Percentiles rank a stretch among this genome's conserved stretches.
Evolutionary conservation across 2,797 vertebrate species (phyloP).

Genomic region (Pseudopleuronectes americanus): DNA sequence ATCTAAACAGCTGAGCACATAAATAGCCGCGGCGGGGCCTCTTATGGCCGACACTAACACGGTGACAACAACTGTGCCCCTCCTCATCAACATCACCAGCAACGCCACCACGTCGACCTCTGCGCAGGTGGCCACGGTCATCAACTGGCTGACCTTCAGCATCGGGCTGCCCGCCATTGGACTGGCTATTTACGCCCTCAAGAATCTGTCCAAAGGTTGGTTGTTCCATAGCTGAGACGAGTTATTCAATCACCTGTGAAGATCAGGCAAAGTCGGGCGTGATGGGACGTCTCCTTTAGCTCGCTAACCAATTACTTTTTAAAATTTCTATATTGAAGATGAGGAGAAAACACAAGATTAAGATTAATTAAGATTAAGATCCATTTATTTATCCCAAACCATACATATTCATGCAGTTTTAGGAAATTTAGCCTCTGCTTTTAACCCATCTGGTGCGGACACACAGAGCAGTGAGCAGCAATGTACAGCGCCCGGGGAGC

Average conservation of each 20-base stretch:
- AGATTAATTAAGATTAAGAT: no score
- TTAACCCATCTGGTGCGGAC: no score
- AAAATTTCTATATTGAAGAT: no score
- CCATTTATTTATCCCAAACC: no score
- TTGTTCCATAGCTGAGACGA: not conserved
- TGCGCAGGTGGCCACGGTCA: constrained; percentile 47
- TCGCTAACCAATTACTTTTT: no score
- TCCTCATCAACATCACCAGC: not conserved
- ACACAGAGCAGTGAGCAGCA: no score
- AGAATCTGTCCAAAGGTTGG: constrained; percentile 73
- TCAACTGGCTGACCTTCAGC: constrained; percentile 70
- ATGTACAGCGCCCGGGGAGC: no score
- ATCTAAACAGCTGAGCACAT: constrained; percentile 47
- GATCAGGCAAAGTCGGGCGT: not conserved
- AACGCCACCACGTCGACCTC: not conserved
- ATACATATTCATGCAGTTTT: no score
- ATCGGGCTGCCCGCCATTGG: constrained; percentile 73
- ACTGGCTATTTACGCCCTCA: constrained; percentile 73
- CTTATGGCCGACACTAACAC: constrained; percentile 44
- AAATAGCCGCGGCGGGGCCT: constrained; percentile 34
- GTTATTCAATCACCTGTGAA: no score
- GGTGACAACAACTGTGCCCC: not conserved
- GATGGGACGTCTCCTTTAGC: no score
- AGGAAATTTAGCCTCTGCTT: no score
- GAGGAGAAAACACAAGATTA: no score